Evolutionary conservation across 2,888 invertebrate species (phyloP).

Genomic region (Sesia bembeciformis): DNA sequence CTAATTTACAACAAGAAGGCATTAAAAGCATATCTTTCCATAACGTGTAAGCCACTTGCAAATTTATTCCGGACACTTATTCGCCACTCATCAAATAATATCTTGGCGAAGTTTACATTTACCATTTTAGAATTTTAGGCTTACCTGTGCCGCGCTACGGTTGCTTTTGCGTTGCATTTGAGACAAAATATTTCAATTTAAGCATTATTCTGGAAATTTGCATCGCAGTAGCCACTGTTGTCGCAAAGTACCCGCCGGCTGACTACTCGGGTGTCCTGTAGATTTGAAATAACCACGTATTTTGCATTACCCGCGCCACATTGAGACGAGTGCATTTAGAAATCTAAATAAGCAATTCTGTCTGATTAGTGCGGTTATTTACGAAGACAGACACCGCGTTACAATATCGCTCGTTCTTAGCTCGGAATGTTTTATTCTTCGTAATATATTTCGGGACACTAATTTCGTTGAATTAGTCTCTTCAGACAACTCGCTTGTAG

Average conservation of each 20-base stretch:
- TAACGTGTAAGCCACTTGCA: slow-evolving; percentile 55
- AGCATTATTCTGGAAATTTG: slow-evolving; percentile 52
- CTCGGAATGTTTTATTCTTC: not conserved
- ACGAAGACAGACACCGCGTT: not conserved
- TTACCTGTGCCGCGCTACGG: not conserved
- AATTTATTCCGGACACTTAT: slow-evolving; percentile 63
- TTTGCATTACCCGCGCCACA: slow-evolving; percentile 13
- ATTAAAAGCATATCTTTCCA: slow-evolving; percentile 51
- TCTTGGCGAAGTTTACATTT: slow-evolving; percentile 34
- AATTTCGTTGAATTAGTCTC: too few species aligned
- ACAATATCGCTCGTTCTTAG: not conserved
- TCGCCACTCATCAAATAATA: slow-evolving; percentile 53
- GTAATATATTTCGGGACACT: not conserved
- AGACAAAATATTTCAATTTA: slow-evolving; percentile 42
- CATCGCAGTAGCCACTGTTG: slow-evolving; percentile 36
- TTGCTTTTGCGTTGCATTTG: not conserved
- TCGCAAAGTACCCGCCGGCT: slow-evolving; percentile 17
- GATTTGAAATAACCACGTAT: slow-evolving; percentile 28
- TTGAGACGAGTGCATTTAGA: not conserved
- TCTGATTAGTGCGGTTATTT: not conserved
- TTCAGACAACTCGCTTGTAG: too few species aligned
- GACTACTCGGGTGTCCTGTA: slow-evolving; percentile 15
- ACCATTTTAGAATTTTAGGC: not conserved
- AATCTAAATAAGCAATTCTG: not conserved
- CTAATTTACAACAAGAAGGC: slow-evolving; percentile 47